These are phyloP conservation scores for Eubasilissa splendida DNA, from an alignment of 2,888 invertebrate species.

Conservation along the genomic window DNA sequence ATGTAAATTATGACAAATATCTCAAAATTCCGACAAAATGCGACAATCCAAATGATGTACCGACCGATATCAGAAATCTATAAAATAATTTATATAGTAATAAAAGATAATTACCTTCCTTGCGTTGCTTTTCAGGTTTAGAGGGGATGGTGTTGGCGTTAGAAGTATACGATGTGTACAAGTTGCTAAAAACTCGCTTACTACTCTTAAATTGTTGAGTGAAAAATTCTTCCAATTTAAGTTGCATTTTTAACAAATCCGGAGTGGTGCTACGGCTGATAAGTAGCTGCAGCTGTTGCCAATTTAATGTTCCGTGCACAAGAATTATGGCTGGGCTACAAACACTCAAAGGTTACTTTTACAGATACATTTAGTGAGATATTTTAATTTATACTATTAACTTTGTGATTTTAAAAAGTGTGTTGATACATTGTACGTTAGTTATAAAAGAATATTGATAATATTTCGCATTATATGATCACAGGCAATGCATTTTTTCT, in stretches of 20 bases:
- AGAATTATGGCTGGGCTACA: slow-evolving; percentile 89
- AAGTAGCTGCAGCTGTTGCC: slow-evolving; percentile 97
- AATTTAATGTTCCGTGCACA: slow-evolving; percentile 91
- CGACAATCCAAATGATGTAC: background rate
- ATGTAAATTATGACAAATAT: background rate
- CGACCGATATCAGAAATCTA: background rate
- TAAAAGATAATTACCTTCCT: slow-evolving; percentile 50
- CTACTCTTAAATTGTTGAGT: slow-evolving; percentile 97
- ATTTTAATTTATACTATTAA: background rate
- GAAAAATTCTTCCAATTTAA: slow-evolving; percentile 97
- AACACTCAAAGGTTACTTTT: background rate
- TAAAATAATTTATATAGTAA: background rate
- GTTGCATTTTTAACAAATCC: slow-evolving; percentile 96
- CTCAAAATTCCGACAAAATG: no score
- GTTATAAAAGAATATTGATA: no score
- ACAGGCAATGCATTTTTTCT: background rate
- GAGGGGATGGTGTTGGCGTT: slow-evolving; percentile 58
- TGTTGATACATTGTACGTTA: background rate
- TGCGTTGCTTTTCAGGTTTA: slow-evolving; percentile 58
- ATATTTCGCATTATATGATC: background rate
- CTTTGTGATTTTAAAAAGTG: background rate
- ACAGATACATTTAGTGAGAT: slow-evolving; percentile 52
- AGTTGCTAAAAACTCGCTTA: slow-evolving; percentile 89
- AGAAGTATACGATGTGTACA: slow-evolving; percentile 65
- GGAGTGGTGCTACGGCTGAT: slow-evolving; percentile 98